Percentiles rank a stretch among this genome's conserved stretches.
Conservation (phyloP, 2,113 vertebrate species). For the Neolamprologus caudopunctatus region DNA sequence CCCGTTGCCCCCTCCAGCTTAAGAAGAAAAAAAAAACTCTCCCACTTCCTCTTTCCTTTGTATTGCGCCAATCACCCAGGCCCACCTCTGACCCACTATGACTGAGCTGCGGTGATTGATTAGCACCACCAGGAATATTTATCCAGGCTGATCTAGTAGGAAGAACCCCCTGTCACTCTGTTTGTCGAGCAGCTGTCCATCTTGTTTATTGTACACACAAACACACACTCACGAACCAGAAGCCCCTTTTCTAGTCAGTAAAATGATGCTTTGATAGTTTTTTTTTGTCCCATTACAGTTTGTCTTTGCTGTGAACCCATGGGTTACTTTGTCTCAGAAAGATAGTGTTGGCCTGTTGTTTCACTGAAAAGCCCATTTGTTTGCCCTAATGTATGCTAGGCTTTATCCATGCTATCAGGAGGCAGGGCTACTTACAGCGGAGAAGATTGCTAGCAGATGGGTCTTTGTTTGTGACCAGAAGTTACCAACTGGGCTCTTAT, state of each 20-base stretch:
- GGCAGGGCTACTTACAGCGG: slow-evolving; percentile 6
- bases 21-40: background rate
- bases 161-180: slow-evolving; percentile 18
- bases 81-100: slow-evolving; percentile 37
- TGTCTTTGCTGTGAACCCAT: background rate
- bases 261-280: background rate
- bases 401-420: slow-evolving; percentile 10
- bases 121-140: slow-evolving; percentile 48
- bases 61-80: slow-evolving; percentile 34
- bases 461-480: slow-evolving; percentile 48
- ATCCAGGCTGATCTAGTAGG: slow-evolving; percentile 19
- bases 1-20: background rate
- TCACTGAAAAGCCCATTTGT: slow-evolving; percentile 22
- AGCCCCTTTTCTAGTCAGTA: background rate
- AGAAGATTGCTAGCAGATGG: slow-evolving; percentile 51
- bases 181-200: slow-evolving; percentile 39
- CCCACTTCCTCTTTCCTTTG: slow-evolving; percentile 48
- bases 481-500: slow-evolving; percentile 50
- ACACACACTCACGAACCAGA: background rate
- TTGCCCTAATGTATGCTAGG: slow-evolving; percentile 23
- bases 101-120: slow-evolving; percentile 45
- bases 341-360: background rate
- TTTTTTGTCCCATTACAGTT: background rate
- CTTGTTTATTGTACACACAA: background rate
- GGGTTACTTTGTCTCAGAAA: background rate